Percentiles rank a stretch among this genome's conserved stretches.
These are phyloP conservation scores for Sebastes fasciatus DNA, from an alignment of 2,113 vertebrate species.

Conservation along the genomic window DNA sequence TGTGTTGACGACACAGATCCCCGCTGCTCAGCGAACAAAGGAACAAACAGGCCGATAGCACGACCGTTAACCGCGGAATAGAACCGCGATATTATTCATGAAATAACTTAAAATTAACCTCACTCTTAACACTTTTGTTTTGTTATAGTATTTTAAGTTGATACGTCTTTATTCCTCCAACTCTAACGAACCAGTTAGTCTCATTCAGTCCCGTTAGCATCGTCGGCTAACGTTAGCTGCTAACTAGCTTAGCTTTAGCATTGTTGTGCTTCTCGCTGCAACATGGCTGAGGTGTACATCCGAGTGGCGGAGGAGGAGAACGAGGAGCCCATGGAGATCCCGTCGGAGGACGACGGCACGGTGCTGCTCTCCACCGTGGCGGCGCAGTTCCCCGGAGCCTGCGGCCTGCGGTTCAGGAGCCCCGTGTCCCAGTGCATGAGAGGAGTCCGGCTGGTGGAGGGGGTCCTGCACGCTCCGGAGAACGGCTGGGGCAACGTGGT, in stretches of 20 bases:
- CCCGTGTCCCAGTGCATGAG: conserved; percentile 98
- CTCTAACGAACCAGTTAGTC: neutral
- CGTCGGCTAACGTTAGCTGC: conserved; percentile 66
- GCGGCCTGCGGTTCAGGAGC: conserved; percentile 95
- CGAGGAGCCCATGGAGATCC: conserved; percentile 98
- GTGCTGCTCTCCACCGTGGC: conserved; percentile 97
- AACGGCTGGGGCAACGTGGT: conserved; percentile 96
- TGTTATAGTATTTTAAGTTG: neutral
- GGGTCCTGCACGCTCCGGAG: conserved; percentile 93
- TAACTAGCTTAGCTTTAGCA: conserved; percentile 12
- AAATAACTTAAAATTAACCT: neutral
- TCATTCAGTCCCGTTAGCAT: conserved; percentile 51
- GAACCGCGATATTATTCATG: neutral
- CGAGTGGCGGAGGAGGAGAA: conserved; percentile 98
- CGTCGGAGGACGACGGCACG: conserved; percentile 96
- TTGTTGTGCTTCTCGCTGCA: conserved; percentile 2
- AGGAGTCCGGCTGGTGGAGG: conserved; percentile 95
- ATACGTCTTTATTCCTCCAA: neutral
- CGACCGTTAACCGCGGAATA: neutral
- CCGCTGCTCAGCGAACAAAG: conserved; percentile 74
- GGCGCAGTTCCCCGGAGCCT: conserved; percentile 97
- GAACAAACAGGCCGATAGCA: conserved; percentile 42
- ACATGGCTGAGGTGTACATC: conserved; percentile 92
- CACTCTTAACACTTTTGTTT: neutral
- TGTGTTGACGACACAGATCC: conserved; percentile 45